These are phyloP conservation scores for Spinus pinus DNA, from an alignment of 2,797 vertebrate genomes.

Conservation along the genomic window DNA sequence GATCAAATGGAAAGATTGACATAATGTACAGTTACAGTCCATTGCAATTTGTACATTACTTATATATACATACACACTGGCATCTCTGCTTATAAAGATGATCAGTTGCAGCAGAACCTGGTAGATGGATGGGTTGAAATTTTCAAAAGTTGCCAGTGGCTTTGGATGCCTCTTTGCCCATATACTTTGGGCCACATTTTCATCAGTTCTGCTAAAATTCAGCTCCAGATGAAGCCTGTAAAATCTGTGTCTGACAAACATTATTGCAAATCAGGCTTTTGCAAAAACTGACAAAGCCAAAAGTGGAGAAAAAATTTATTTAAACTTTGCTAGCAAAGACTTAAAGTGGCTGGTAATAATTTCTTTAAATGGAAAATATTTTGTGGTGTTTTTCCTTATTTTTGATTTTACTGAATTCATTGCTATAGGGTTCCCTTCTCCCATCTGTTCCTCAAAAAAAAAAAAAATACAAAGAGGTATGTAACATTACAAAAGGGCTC, in stretches of 20 bases:
- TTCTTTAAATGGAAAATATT: not conserved
- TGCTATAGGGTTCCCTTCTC: not conserved
- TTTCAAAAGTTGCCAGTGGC: not conserved
- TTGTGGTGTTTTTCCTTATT: not conserved
- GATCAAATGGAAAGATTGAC: not conserved
- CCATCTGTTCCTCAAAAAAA: conserved; percentile 9
- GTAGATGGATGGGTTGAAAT: not conserved
- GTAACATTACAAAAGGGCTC: not conserved
- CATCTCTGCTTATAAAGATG: not conserved
- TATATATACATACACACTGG: not conserved
- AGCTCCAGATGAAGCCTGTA: not conserved
- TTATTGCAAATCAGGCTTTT: not conserved
- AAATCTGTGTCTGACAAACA: not conserved
- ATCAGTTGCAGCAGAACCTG: not conserved
- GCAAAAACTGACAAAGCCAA: not conserved
- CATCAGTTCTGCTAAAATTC: not conserved
- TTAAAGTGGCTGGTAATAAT: not conserved
- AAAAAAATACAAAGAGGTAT: not conserved
- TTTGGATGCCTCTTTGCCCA: not conserved
- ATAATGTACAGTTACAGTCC: not conserved
- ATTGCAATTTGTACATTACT: not conserved
- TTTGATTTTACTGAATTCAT: not conserved
- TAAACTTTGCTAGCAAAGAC: not conserved
- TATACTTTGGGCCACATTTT: not conserved
- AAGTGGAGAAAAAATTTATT: not conserved